Conservation (phyloP, 1,140 invertebrate species). For the Bombus vancouverensis region DNA sequence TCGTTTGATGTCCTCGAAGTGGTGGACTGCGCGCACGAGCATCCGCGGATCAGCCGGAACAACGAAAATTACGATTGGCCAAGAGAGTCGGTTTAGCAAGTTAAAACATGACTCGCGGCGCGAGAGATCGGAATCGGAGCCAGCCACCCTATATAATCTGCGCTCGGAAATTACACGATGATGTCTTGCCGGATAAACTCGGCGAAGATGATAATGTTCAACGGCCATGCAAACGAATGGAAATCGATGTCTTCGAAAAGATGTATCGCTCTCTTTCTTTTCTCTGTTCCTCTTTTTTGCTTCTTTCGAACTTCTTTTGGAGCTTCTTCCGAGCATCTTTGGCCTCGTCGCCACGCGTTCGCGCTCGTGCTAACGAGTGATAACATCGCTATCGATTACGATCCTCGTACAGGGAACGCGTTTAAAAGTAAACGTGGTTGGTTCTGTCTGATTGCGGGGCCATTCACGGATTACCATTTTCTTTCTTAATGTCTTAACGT, state of each 20-base stretch:
- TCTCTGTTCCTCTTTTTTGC: neutral
- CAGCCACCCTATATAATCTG: slow-evolving; percentile 41
- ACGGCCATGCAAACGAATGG: slow-evolving; percentile 35
- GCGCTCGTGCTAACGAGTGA: slow-evolving; percentile 15
- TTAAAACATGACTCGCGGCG: slow-evolving; percentile 48
- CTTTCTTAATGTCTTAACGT: slow-evolving; percentile 15
- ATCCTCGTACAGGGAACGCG: neutral
- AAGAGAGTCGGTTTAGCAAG: slow-evolving; percentile 32
- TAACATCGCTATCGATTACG: slow-evolving; percentile 31
- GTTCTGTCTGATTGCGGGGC: neutral
- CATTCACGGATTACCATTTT: neutral
- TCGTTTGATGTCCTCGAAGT: neutral
- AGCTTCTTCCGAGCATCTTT: neutral
- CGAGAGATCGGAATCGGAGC: slow-evolving; percentile 44
- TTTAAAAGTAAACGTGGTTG: neutral
- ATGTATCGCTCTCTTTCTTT: neutral
- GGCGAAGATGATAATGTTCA: slow-evolving; percentile 43
- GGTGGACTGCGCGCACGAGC: neutral
- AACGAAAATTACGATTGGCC: slow-evolving; percentile 43
- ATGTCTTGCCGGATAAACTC: slow-evolving; percentile 38
- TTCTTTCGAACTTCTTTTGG: neutral
- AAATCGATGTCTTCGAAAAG: slow-evolving; percentile 26
- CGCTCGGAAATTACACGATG: slow-evolving; percentile 35
- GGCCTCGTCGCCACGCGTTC: neutral
- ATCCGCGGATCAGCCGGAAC: slow-evolving; percentile 8